Evolutionary conservation across 2,888 invertebrate genomes (phyloP).

Genomic region (Drosophila buzzatii): DNA sequence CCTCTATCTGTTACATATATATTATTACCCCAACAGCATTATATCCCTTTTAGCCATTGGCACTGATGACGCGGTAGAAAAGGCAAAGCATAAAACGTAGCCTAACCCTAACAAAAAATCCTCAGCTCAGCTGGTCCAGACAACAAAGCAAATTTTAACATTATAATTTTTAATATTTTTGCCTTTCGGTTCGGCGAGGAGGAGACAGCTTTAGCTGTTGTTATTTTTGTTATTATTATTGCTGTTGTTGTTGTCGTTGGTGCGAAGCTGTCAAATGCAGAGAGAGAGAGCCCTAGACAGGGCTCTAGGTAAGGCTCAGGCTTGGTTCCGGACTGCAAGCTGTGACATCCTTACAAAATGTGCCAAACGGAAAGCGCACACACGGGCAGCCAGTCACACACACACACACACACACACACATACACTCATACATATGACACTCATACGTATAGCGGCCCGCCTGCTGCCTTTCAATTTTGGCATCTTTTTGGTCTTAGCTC

Average conservation of each 20-base stretch:
- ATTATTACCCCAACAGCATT: not conserved
- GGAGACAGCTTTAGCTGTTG: slow-evolving; percentile 27
- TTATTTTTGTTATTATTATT: slow-evolving; percentile 13
- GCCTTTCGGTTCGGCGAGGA: slow-evolving; percentile 57
- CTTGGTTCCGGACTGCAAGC: slow-evolving; percentile 70
- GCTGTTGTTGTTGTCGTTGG: slow-evolving; percentile 41
- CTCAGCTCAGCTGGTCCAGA: slow-evolving; percentile 50
- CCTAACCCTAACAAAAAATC: slow-evolving; percentile 56
- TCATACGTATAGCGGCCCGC: slow-evolving; percentile 39
- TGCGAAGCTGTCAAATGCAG: slow-evolving; percentile 79
- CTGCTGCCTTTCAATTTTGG: slow-evolving; percentile 69
- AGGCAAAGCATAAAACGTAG: slow-evolving; percentile 31
- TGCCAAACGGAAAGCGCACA: slow-evolving; percentile 59
- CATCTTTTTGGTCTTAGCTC: slow-evolving; percentile 73
- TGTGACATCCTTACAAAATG: slow-evolving; percentile 74
- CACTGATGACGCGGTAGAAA: slow-evolving; percentile 6
- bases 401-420: not conserved
- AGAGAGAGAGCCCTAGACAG: slow-evolving; percentile 70
- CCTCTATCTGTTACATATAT: not conserved
- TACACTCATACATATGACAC: slow-evolving; percentile 2
- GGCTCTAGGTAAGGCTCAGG: slow-evolving; percentile 49
- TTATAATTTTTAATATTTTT: slow-evolving; percentile 79
- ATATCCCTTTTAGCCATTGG: not conserved
- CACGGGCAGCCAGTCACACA: slow-evolving; percentile 24
- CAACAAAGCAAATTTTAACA: slow-evolving; percentile 76